Evolutionary conservation across 2,888 invertebrate genomes (phyloP), one percentile per base, ranked within the genome.

Genomic region (Drosophila atroscutellata): DNA sequence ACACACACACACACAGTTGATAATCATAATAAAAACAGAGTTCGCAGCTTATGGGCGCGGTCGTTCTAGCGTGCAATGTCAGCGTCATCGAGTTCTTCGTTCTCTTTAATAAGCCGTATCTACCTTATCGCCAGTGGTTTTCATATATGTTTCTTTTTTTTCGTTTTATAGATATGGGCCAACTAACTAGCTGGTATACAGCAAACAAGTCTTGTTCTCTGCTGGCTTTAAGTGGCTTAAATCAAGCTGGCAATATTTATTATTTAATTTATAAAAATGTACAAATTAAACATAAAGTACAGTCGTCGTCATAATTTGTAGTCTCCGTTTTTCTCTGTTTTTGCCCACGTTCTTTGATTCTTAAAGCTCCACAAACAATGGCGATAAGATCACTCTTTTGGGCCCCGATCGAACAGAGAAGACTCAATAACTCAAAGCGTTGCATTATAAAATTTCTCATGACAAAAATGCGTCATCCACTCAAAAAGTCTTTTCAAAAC

Each of bases 21-120:
- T 24, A 24, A 45, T 24, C 45, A 45, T 45, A 4, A 13, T 45
- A 20, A 45, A 45, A 45, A 47, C 39, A 30, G 13, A 51, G 20
- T 11, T 11, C 13, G 11, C 37, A 39, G 54, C 61, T 68, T 55
- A 64, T 71, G 72, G 77, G 80, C 45, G 77, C 66, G 77, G 77
- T 64, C 50, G 39, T 18, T 63, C n/a, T 78, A 45, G 74, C 76
- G 69, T 76, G 76, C 78, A 76, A 24, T 50, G 62, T 63, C 71
- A 71, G 45, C 76, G 78, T 75, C 80, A 75, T 80, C 80, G 47
- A 61, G 64, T 50, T 72, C 63, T 63, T 63, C 57, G 71, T 50
- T 69, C 45, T 57, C 37, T 64, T 59, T 34, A 59, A 69, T 70
- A 71, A 60, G 69, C 60, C 60, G 49, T 70, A 71, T 70, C 60